Base-by-base conservation (phyloP, 2,797 vertebrate genomes). In the Macropodus opercularis region DNA sequence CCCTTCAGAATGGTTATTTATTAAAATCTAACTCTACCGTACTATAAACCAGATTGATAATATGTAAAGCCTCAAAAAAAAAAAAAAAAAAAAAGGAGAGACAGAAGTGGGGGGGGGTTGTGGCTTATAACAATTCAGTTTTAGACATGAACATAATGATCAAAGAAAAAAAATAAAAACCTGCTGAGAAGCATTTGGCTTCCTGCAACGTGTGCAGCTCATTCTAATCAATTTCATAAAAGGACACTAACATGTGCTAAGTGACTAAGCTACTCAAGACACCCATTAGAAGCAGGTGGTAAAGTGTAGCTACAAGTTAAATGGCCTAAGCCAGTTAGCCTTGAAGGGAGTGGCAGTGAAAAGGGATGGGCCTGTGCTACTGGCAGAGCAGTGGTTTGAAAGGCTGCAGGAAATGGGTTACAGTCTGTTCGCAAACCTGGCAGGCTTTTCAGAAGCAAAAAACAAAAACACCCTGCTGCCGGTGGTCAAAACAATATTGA, bases 201-300 rank as follows among this genome's bases (percentile, higher is more conserved):
- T 27, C 40, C 21, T 8, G 2, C 35, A 56, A 56, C 61, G 39
- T 65, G 41, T 5, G 19, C 14, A 43, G 69, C 43, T 75, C 55
- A 72, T 51, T 75, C 31, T 47, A 69, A 82, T 82, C 67, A 83
- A 72, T 82, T 77, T 69, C 63, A 77, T 41, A 66, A 32, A n/a
- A 35, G 62, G 59, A 50, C 44, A 64, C 40, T 44, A 69, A 78
- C 67, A 81, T 74, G 77, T 81, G 80, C 68, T 58, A 84, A 84
- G 75, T 81, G 78, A 74, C 59, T 46, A 79, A 80, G 61, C 58
- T 66, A 27, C 75, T 84, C 60, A 51, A 77, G 76, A 57, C 73
- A 36, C 51, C 58, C 62, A 80, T 78, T 69, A 70, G 23, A 64
- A 84, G 81, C 81, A 86, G 83, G 85, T 84, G 85, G 76, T 77